These are phyloP conservation scores for Misgurnus mizolepis DNA, from an alignment of 2,113 vertebrate species.

Conservation along the genomic window DNA sequence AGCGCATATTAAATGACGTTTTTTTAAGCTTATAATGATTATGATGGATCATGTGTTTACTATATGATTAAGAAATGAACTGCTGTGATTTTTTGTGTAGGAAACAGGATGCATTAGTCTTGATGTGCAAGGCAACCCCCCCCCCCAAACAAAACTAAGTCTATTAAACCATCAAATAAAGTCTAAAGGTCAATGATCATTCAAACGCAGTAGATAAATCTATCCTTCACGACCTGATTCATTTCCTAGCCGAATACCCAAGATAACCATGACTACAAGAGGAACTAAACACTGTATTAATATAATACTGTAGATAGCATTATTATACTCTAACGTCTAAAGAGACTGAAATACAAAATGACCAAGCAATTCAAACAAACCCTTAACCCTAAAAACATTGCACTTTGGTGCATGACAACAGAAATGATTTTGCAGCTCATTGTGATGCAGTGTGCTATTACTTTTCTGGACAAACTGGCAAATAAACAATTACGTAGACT, in stretches of 20 bases:
- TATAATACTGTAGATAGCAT: too few species aligned
- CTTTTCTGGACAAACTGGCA: too few species aligned
- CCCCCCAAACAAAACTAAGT: constrained; percentile 8
- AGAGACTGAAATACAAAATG: too few species aligned
- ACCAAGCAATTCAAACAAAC: too few species aligned
- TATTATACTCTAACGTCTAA: too few species aligned
- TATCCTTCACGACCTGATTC: constrained; percentile 3
- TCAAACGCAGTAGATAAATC: constrained; percentile 16
- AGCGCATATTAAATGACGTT: background rate
- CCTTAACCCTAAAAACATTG: too few species aligned
- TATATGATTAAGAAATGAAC: constrained; percentile 39
- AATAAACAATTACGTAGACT: background rate
- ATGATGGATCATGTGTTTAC: constrained; percentile 27
- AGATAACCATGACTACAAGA: background rate
- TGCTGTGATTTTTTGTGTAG: background rate
- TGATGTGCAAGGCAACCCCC: background rate
- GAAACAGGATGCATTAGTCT: constrained; percentile 15
- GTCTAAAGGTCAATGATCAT: constrained; percentile 16
- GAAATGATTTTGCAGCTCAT: too few species aligned
- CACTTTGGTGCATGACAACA: too few species aligned
- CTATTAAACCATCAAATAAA: constrained; percentile 31
- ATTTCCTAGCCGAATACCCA: background rate
- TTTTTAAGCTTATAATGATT: background rate
- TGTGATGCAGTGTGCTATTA: background rate
- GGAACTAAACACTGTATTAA: background rate